Conservation (phyloP, 2,888 invertebrate genomes). For the Parapristionchus giblindavisi region DNA sequence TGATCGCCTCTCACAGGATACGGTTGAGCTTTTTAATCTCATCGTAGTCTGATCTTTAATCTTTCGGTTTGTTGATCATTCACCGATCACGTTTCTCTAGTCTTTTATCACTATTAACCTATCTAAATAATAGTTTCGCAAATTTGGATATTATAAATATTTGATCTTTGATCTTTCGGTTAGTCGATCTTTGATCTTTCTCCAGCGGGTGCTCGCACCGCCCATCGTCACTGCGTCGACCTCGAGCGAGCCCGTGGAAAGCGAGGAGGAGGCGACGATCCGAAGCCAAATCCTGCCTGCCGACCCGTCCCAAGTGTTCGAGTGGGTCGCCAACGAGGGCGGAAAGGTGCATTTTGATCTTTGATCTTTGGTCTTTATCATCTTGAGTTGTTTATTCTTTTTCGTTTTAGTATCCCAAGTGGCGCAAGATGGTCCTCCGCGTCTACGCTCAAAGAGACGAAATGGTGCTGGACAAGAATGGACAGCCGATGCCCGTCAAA, state of each 20-base stretch:
- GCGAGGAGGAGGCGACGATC: no score
- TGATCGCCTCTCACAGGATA: no score
- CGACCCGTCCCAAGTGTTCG: no score
- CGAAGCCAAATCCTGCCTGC: no score
- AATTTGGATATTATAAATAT: not conserved
- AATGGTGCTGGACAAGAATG: not conserved
- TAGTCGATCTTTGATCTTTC: conserved; percentile 11
- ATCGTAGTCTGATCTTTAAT: no score
- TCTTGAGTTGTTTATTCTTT: no score
- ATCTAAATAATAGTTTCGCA: no score
- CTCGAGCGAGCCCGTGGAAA: no score
- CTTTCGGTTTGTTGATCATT: no score
- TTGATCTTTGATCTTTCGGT: not conserved
- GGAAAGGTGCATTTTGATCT: conserved; percentile 17
- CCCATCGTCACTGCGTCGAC: not conserved
- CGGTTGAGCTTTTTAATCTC: no score
- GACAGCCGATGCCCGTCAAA: not conserved
- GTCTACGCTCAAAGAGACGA: conserved; percentile 10
- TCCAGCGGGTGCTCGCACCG: not conserved
- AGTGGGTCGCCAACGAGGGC: not conserved
- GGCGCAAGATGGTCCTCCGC: conserved; percentile 26
- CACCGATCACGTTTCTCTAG: no score
- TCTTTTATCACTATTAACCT: no score
- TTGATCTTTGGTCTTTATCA: not conserved
- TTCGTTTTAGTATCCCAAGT: not conserved